Evolutionary conservation across 2,888 invertebrate genomes (phyloP).

Genomic region (Aphodius sticticus): DNA sequence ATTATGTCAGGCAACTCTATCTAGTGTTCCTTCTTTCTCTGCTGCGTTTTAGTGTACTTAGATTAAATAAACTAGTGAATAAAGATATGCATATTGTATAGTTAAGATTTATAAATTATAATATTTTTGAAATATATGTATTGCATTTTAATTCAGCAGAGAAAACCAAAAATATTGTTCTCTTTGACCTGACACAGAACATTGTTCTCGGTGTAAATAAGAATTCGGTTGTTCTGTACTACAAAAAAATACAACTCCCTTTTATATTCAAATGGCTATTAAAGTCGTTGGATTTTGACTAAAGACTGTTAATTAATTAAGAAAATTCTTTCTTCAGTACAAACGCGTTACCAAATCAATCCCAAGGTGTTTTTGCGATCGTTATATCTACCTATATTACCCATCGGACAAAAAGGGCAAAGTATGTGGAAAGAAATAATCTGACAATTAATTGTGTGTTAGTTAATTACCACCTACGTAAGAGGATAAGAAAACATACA

Average conservation of each 20-base stretch:
- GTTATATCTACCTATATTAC: neutral
- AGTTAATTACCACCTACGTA: neutral
- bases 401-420: neutral
- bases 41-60: neutral
- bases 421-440: neutral
- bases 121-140: neutral
- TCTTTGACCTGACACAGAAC: too few relatives aligned
- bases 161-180: neutral
- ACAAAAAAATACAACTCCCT: neutral
- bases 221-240: too few relatives aligned
- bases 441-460: neutral
- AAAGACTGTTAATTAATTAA: neutral
- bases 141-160: neutral
- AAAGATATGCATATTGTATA: neutral
- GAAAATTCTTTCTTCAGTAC: constrained; percentile 4
- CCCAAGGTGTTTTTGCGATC: neutral
- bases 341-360: neutral
- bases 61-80: neutral
- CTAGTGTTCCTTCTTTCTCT: neutral
- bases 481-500: neutral
- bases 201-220: too few relatives aligned
- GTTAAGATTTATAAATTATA: neutral
- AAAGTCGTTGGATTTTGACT: neutral
- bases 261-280: neutral
- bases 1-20: neutral